Evolutionary conservation across 2,888 invertebrate genomes (phyloP).

Genomic region (Ophraella communa): DNA sequence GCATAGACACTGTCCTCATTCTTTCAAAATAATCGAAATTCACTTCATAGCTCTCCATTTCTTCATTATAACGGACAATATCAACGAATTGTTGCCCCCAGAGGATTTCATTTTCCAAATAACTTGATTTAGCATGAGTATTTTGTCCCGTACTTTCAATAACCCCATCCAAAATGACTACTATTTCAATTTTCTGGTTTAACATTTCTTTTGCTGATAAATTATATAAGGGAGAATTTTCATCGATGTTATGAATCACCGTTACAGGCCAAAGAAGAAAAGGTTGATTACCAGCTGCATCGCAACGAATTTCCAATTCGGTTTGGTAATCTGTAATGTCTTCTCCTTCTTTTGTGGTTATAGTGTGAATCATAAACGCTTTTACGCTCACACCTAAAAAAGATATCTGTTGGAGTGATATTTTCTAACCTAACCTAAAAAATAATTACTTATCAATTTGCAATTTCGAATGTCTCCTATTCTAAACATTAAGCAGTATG

Average conservation of each 20-base stretch:
- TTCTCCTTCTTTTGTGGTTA: slow-evolving; percentile 81
- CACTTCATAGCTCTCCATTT: slow-evolving; percentile 77
- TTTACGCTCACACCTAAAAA: slow-evolving; percentile 74
- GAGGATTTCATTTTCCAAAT: slow-evolving; percentile 77
- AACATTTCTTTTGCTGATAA: slow-evolving; percentile 88
- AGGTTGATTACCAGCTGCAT: slow-evolving; percentile 84
- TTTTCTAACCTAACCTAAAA: not conserved
- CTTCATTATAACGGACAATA: slow-evolving; percentile 76
- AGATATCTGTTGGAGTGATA: not conserved
- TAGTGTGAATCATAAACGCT: slow-evolving; percentile 77
- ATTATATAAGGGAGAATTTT: slow-evolving; percentile 83
- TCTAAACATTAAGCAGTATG: slow-evolving; percentile 85
- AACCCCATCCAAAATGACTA: slow-evolving; percentile 88
- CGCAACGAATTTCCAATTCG: slow-evolving; percentile 68
- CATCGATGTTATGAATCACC: slow-evolving; percentile 88
- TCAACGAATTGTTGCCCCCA: slow-evolving; percentile 89
- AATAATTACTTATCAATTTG: slow-evolving; percentile 74
- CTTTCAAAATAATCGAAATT: slow-evolving; percentile 89
- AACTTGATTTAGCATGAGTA: slow-evolving; percentile 79
- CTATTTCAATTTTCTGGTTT: slow-evolving; percentile 77
- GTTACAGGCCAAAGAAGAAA: slow-evolving; percentile 97
- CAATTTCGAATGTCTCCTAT: slow-evolving; percentile 94
- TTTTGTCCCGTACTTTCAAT: slow-evolving; percentile 83
- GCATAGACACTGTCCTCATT: slow-evolving; percentile 84
- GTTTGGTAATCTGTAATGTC: slow-evolving; percentile 70